phyloP scores from a whole-genome alignment of 2,797 vertebrate species.

The Erpetoichthys calabaricus region DNA sequence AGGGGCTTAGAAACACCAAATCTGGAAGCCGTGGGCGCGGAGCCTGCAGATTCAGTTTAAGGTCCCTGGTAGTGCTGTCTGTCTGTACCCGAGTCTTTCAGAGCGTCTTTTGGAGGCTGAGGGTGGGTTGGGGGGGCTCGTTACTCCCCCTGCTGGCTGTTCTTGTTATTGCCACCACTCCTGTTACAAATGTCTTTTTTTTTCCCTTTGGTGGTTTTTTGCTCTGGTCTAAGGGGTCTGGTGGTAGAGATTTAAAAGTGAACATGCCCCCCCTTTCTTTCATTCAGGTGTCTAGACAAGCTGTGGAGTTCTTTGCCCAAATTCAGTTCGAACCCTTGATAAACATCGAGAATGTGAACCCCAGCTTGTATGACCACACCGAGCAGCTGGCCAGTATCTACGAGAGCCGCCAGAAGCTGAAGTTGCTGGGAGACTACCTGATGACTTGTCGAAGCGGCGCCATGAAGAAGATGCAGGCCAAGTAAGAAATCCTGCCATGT shows the following conservation, averaged over 20 bases:
- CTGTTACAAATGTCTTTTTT: too few species aligned
- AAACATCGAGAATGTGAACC: conserved; percentile 68
- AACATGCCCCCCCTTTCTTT: conserved; percentile 3
- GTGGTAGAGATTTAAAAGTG: background rate
- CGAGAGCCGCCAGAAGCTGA: conserved; percentile 60
- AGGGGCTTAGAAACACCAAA: too few species aligned
- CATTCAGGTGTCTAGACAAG: conserved; percentile 67
- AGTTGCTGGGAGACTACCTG: conserved; percentile 80
- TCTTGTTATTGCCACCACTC: background rate
- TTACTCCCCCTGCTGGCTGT: too few species aligned
- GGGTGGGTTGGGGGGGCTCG: too few species aligned
- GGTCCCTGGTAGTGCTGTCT: background rate
- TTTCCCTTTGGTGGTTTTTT: too few species aligned
- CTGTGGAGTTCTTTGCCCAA: conserved; percentile 59
- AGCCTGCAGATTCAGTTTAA: too few species aligned
- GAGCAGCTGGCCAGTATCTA: conserved; percentile 56
- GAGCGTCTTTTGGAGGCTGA: too few species aligned
- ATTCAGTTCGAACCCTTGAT: conserved; percentile 72
- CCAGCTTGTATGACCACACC: conserved; percentile 60
- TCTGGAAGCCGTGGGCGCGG: too few species aligned
- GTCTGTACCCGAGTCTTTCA: too few species aligned
- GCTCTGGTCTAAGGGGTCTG: background rate
- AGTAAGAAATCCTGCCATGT: conserved; percentile 28
- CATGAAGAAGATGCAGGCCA: conserved; percentile 51
- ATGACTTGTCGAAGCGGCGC: conserved; percentile 74